Conservation (phyloP, 2,113 vertebrate genomes). For the Panthera tigris region DNA sequence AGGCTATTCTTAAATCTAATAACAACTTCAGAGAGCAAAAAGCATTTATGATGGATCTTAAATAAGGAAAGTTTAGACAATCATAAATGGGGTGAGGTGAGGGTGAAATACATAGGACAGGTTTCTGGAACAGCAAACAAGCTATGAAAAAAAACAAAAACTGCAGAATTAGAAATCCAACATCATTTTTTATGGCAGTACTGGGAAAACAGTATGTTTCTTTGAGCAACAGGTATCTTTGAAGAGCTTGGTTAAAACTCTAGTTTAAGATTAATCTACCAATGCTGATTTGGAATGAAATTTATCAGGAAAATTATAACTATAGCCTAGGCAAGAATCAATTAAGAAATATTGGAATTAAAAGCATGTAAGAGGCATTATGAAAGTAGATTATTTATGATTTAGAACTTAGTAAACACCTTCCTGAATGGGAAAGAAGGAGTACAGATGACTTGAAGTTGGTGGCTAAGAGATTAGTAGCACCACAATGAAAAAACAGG, state of each 20-base stretch:
- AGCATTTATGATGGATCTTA: background rate
- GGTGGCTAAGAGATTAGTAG: background rate
- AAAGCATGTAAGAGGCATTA: background rate
- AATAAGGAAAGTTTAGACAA: background rate
- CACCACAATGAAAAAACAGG: background rate
- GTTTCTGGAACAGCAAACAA: background rate
- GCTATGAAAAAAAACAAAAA: background rate
- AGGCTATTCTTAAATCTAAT: background rate
- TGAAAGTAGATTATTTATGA: background rate
- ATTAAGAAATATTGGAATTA: background rate
- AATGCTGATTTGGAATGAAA: background rate
- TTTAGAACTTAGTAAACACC: background rate
- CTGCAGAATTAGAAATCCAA: background rate
- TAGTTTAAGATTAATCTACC: background rate
- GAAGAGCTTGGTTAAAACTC: background rate
- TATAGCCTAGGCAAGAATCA: background rate
- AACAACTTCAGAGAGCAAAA: background rate
- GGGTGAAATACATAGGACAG: background rate
- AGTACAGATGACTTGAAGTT: background rate
- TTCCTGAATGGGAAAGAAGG: background rate
- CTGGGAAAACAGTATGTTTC: background rate
- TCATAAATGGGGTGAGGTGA: background rate
- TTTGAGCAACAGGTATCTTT: background rate
- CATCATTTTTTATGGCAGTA: background rate
- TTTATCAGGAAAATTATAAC: background rate